phyloP scores from a whole-genome alignment of 2,888 invertebrate species.

The Melanophora roralis region DNA sequence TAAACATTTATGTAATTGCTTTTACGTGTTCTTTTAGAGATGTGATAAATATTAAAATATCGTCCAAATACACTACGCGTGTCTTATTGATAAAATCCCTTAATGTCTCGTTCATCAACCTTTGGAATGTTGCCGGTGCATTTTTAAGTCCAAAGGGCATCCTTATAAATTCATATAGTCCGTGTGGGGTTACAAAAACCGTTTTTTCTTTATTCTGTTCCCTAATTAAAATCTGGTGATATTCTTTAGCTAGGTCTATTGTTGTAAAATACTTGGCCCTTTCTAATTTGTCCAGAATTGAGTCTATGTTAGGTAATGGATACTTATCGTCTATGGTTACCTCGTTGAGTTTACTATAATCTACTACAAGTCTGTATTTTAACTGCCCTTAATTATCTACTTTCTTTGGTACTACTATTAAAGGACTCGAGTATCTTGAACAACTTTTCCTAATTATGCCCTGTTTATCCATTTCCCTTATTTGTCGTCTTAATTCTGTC shows the following conservation, averaged over 20 bases:
- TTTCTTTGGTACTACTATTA: conserved; percentile 40
- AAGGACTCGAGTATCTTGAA: conserved; percentile 38
- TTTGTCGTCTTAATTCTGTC: conserved; percentile 36
- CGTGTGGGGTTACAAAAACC: conserved; percentile 21
- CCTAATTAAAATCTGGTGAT: conserved; percentile 6
- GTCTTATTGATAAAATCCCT: not conserved
- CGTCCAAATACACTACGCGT: not conserved
- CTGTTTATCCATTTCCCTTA: conserved; percentile 44
- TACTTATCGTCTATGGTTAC: not conserved
- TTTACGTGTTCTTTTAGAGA: not conserved
- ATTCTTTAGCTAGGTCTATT: not conserved
- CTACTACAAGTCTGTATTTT: not conserved
- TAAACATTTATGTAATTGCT: not conserved
- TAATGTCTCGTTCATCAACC: conserved; percentile 17
- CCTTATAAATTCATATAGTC: conserved; percentile 23
- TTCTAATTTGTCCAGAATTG: conserved; percentile 1
- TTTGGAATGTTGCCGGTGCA: conserved; percentile 20
- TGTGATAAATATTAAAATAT: not conserved
- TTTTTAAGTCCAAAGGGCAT: conserved; percentile 37
- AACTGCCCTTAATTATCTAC: conserved; percentile 17
- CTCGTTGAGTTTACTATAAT: conserved; percentile 11
- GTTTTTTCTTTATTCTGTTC: conserved; percentile 13
- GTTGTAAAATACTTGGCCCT: conserved; percentile 1
- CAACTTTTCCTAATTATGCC: conserved; percentile 26
- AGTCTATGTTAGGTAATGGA: conserved; percentile 7